Evolutionary conservation across 2,797 vertebrate genomes (phyloP), one percentile per base, ranked within the genome.

Genomic region (Cyprinella venusta): DNA sequence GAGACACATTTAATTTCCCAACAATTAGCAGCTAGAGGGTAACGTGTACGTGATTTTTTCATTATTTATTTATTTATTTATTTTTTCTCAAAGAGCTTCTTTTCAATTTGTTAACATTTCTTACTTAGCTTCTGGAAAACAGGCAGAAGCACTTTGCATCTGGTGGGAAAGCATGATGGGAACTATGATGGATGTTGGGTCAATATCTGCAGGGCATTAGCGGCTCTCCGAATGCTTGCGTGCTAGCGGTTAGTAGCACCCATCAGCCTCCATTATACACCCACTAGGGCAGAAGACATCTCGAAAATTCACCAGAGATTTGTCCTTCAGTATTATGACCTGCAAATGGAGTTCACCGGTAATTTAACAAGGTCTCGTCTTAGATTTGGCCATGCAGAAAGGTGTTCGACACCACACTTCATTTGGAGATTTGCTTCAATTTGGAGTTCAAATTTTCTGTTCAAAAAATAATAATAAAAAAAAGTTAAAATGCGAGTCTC

Each of bases 11-110:
- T 90, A 90, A 91, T 93, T 94, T 94, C 91, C 90, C 90, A 93
- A 91, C 93, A 94, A 93, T 94, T 93, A 93, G 88, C 87, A 93
- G 89, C 92, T 93, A 90, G 89, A 92, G 90, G 92, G 93, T 92
- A 93, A 94, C 92, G 89, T 90, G 91, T 85, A 8, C 0, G 0
- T 15, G 33, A 67, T 45, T 54, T 21, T 81, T 42, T 75, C 3
- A 33, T 33, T 33, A 33, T 33, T 33, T 33, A 33, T 33, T 36
- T 33, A 21, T 19, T 19, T n/a, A n/a, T n/a, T 64, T 19, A 52
- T 64, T 76, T 75, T 36, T 38, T 18, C 38, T 45, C 56, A 71
- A 80, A 9, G 3, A 36, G 26, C 18, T 74, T 74, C 13, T 48
- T 71, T 81, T 76, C 19, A 76, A 33, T 77, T 69, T 68, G 71